Conservation (phyloP, 2,113 vertebrate genomes). For the Peromyscus californicus region DNA sequence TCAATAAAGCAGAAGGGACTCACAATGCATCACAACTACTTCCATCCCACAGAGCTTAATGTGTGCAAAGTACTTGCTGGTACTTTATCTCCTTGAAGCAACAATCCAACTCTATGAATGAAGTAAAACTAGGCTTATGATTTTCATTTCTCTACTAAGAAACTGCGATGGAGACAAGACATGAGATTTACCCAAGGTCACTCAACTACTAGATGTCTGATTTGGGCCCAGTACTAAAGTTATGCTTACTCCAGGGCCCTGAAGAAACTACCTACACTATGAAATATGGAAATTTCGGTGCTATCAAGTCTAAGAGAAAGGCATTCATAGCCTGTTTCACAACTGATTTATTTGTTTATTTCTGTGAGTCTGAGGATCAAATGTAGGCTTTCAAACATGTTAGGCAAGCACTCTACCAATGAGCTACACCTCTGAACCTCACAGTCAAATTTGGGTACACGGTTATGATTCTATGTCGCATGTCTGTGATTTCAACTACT, state of each 20-base stretch:
- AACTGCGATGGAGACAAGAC: neutral
- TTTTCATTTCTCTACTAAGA: neutral
- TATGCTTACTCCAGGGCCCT: neutral
- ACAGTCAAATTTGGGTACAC: neutral
- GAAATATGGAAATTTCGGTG: neutral
- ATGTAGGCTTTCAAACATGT: neutral
- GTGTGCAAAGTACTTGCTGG: neutral
- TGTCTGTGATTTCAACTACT: too few relatives aligned
- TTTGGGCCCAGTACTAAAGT: neutral
- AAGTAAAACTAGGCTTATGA: neutral
- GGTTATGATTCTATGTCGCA: too few relatives aligned
- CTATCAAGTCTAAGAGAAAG: constrained; percentile 34
- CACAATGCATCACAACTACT: neutral
- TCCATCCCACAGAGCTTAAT: neutral
- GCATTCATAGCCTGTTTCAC: neutral
- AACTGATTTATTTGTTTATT: neutral
- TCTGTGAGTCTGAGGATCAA: neutral
- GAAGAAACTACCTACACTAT: neutral
- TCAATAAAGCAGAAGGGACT: neutral
- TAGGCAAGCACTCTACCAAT: neutral
- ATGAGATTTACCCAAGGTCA: constrained; percentile 16
- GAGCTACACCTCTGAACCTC: neutral
- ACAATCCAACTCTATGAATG: neutral
- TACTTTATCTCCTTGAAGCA: neutral
- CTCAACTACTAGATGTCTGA: neutral